phyloP scores from a whole-genome alignment of 2,888 invertebrate species.

The Danaus chrysippus region DNA sequence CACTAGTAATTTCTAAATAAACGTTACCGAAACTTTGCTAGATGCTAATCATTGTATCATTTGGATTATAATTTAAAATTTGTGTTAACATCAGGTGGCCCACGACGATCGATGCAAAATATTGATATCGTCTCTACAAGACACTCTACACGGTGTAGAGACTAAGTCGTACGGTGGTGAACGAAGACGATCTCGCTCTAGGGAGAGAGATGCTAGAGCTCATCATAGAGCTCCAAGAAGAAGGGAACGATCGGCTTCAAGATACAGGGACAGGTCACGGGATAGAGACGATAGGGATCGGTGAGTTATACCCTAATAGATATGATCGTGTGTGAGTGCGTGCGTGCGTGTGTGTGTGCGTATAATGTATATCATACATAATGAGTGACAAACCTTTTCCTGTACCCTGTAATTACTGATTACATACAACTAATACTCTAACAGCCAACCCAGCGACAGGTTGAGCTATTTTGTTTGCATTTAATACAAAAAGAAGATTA shows the following conservation, averaged over 20 bases:
- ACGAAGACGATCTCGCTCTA: conserved; percentile 68
- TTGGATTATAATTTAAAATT: neutral
- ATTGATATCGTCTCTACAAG: conserved; percentile 96
- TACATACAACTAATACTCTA: neutral
- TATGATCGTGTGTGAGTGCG: neutral
- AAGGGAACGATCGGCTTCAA: conserved; percentile 61
- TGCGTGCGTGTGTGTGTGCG: too few species aligned
- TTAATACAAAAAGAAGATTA: too few species aligned
- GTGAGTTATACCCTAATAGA: conserved; percentile 36
- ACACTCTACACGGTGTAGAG: conserved; percentile 98
- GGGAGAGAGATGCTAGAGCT: conserved; percentile 59
- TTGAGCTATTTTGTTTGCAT: too few species aligned
- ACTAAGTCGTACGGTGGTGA: conserved; percentile 94
- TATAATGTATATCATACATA: neutral
- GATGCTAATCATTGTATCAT: too few species aligned
- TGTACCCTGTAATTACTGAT: neutral
- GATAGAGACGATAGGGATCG: conserved; percentile 71
- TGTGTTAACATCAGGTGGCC: conserved; percentile 79
- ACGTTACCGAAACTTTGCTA: too few species aligned
- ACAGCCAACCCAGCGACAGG: too few species aligned
- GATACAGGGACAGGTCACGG: conserved; percentile 66
- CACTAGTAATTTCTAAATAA: too few species aligned
- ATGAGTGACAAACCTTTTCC: conserved; percentile 1
- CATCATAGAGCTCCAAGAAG: conserved; percentile 66
- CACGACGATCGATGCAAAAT: conserved; percentile 99